These are phyloP conservation scores for Puntigrus tetrazona DNA, from an alignment of 2,113 vertebrate species.

Conservation along the genomic window DNA sequence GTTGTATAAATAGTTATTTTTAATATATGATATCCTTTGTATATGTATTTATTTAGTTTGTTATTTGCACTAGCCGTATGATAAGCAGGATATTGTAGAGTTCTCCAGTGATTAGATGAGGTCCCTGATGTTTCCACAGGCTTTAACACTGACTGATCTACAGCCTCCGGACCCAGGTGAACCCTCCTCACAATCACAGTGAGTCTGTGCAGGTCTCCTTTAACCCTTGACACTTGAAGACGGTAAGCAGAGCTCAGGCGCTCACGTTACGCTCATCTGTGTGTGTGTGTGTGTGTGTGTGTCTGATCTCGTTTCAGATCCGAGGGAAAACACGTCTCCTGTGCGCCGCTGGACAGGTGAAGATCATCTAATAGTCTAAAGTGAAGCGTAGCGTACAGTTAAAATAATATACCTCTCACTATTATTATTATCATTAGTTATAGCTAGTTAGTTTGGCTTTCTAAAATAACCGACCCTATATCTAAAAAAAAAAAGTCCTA, in stretches of 20 bases:
- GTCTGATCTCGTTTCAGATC: constrained; percentile 38
- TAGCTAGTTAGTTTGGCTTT: too few relatives aligned
- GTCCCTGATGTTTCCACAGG: constrained; percentile 55
- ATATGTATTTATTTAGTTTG: neutral
- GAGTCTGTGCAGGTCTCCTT: constrained; percentile 53
- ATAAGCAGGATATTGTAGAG: neutral
- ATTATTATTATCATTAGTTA: too few relatives aligned
- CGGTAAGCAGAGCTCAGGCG: neutral
- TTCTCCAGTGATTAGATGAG: neutral
- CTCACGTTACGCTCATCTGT: neutral
- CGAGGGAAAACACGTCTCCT: neutral
- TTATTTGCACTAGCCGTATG: neutral
- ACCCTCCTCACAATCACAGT: constrained; percentile 55
- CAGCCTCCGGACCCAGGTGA: constrained; percentile 45
- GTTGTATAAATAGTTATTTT: too few relatives aligned
- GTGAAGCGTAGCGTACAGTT: too few relatives aligned
- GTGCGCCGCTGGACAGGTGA: constrained; percentile 20
- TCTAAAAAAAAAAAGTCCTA: too few relatives aligned
- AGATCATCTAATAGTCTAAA: too few relatives aligned
- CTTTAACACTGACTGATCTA: constrained; percentile 70
- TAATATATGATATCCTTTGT: too few relatives aligned
- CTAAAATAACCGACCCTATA: too few relatives aligned
- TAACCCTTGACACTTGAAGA: neutral
- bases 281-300: neutral
- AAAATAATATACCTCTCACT: too few relatives aligned